phyloP scores from a whole-genome alignment of 2,888 invertebrate species.

The Scaptomyza caliginosa region DNA sequence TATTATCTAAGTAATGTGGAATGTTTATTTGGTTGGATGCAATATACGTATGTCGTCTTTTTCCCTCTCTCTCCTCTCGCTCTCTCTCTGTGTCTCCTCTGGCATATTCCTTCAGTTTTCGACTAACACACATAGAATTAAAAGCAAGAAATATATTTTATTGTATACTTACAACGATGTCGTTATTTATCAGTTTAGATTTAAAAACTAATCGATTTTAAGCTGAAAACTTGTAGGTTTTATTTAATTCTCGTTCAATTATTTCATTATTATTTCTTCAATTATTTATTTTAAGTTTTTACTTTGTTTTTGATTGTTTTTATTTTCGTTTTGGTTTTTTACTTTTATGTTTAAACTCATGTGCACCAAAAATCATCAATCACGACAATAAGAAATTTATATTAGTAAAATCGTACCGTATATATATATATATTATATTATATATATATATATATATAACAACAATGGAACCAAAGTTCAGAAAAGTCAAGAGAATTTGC shows the following conservation, averaged over 20 bases:
- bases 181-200: slow-evolving; percentile 64
- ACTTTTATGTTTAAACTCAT: slow-evolving; percentile 70
- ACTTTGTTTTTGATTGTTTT: slow-evolving; percentile 17
- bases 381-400: slow-evolving; percentile 38
- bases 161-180: slow-evolving; percentile 6
- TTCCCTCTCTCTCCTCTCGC: not conserved
- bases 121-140: slow-evolving; percentile 42
- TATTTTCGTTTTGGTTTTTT: slow-evolving; percentile 23
- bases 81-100: slow-evolving; percentile 10
- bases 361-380: slow-evolving; percentile 79
- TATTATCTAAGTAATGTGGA: slow-evolving; percentile 28
- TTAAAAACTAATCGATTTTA: slow-evolving; percentile 84
- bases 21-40: slow-evolving; percentile 31
- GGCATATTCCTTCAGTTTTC: slow-evolving; percentile 20
- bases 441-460: slow-evolving; percentile 35
- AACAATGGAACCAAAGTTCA: slow-evolving; percentile 70
- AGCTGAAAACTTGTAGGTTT: slow-evolving; percentile 71
- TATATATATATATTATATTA: not conserved
- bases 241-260: slow-evolving; percentile 12
- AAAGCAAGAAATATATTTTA: not conserved
- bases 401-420: no score
- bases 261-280: slow-evolving; percentile 29
- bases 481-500: slow-evolving; percentile 57
- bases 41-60: slow-evolving; percentile 16
- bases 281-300: slow-evolving; percentile 11